Evolutionary conservation across 2,888 invertebrate species (phyloP).

Genomic region (Pristionchus exspectatus): DNA sequence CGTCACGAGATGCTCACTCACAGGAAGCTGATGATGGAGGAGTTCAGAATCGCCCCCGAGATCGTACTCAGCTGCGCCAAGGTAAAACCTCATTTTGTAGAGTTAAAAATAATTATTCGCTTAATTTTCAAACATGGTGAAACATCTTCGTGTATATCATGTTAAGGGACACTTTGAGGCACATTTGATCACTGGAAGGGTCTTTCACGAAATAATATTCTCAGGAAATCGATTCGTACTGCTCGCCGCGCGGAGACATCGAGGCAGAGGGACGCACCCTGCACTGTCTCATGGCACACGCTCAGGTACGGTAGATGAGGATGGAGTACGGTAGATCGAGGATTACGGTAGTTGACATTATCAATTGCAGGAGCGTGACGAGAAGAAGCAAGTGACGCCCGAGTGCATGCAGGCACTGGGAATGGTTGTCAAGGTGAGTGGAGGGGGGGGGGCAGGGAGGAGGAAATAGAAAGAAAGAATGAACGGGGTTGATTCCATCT

Average conservation of each 20-base stretch:
- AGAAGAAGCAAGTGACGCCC: constrained; percentile 66
- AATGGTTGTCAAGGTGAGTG: constrained; percentile 65
- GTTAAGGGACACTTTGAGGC: neutral
- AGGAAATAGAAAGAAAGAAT: too few relatives aligned
- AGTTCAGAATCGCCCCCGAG: constrained; percentile 94
- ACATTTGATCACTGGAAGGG: neutral
- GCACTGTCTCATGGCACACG: constrained; percentile 89
- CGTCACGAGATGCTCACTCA: constrained; percentile 92
- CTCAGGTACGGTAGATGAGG: constrained; percentile 61
- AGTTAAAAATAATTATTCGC: neutral
- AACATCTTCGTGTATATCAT: neutral
- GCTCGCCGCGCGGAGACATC: constrained; percentile 78
- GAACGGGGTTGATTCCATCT: neutral
- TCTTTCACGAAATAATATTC: neutral
- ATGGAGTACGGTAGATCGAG: neutral
- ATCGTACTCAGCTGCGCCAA: constrained; percentile 89
- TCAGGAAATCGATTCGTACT: constrained; percentile 83
- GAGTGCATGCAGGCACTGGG: constrained; percentile 71
- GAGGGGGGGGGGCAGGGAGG: neutral
- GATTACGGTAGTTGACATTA: neutral
- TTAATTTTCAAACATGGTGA: neutral
- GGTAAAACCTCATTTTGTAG: constrained; percentile 55
- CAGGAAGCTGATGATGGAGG: constrained; percentile 89
- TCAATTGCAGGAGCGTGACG: constrained; percentile 65
- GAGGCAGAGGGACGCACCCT: constrained; percentile 88